These are phyloP conservation scores for Onychomys leucogaster DNA, from an alignment of 2,797 vertebrate species.

Conservation along the genomic window DNA sequence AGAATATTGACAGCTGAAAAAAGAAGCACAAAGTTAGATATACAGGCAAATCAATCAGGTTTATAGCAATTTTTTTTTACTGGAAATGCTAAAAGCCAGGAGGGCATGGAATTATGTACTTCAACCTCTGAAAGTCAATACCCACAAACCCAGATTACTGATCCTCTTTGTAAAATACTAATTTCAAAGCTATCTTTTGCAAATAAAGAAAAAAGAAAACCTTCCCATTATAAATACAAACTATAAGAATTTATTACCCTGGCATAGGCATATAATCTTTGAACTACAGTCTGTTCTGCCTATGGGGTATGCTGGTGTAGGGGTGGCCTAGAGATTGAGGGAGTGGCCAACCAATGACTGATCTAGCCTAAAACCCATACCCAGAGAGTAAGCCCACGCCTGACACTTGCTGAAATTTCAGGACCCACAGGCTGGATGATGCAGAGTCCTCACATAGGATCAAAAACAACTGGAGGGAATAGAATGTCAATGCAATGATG, in stretches of 20 bases:
- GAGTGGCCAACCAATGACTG: neutral
- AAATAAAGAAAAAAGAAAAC: neutral
- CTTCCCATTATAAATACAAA: neutral
- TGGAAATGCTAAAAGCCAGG: neutral
- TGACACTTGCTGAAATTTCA: neutral
- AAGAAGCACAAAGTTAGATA: too few species aligned
- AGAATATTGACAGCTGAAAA: neutral
- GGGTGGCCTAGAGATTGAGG: neutral
- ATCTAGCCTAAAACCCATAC: neutral
- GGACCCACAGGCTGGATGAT: neutral
- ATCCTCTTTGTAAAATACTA: neutral
- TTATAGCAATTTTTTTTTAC: neutral
- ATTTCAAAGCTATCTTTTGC: neutral
- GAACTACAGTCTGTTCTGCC: neutral
- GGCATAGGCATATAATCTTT: neutral
- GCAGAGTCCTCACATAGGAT: neutral
- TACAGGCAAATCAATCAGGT: neutral
- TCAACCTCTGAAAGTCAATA: neutral
- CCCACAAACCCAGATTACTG: neutral
- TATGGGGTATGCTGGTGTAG: neutral
- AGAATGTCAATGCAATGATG: neutral
- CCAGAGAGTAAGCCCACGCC: neutral
- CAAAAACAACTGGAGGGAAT: neutral
- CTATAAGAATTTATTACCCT: neutral
- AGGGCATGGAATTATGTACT: too few species aligned